Conservation (phyloP, 2,888 invertebrate genomes). For the Junonia oenone region DNA sequence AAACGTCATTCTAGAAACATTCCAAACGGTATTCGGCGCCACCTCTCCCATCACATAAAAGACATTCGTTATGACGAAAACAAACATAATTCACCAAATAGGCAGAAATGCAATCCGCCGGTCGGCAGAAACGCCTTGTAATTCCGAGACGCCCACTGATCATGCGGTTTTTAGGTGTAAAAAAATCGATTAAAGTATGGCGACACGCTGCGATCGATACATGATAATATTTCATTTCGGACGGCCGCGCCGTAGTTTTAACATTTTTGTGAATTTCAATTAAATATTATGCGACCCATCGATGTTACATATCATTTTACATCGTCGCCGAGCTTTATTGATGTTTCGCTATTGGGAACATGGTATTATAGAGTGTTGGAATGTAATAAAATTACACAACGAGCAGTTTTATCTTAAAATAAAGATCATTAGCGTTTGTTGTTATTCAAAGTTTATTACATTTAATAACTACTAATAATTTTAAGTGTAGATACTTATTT, state of each 20-base stretch:
- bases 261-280: constrained; percentile 73
- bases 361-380: constrained; percentile 41
- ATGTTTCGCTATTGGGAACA: constrained; percentile 43
- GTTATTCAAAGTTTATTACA: constrained; percentile 24
- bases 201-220: constrained; percentile 77
- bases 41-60: constrained; percentile 50
- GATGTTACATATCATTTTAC: constrained; percentile 65
- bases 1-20: constrained; percentile 63
- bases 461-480: constrained; percentile 18
- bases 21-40: constrained; percentile 44
- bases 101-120: constrained; percentile 50
- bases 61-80: constrained; percentile 65
- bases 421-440: constrained; percentile 21
- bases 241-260: constrained; percentile 62
- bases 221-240: constrained; percentile 74
- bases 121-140: constrained; percentile 73
- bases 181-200: constrained; percentile 76
- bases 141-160: constrained; percentile 67
- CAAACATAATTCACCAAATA: constrained; percentile 72
- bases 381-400: constrained; percentile 44
- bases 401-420: constrained; percentile 30
- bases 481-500: constrained; percentile 10
- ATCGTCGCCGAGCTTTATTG: constrained; percentile 48
- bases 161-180: constrained; percentile 76
- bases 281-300: constrained; percentile 65